Conservation (phyloP, 2,113 vertebrate genomes). For the Mobula hypostoma region DNA sequence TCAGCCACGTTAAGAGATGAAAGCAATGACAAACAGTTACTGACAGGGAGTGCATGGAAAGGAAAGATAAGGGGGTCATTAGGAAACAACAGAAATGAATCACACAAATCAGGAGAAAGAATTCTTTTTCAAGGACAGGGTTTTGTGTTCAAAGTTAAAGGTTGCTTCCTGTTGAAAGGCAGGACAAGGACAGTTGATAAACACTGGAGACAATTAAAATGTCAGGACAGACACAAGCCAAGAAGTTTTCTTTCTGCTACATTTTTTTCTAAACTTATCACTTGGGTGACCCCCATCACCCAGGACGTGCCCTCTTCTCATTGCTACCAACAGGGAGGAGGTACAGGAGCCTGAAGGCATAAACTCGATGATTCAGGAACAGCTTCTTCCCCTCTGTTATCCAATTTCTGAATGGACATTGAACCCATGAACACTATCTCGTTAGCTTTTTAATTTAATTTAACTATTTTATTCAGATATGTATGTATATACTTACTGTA, state of each 20-base stretch:
- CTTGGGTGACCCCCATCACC: too few species aligned
- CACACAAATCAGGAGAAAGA: neutral
- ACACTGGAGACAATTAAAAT: conserved; percentile 11
- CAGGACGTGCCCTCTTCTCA: too few species aligned
- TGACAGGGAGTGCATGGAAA: neutral
- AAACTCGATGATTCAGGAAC: too few species aligned
- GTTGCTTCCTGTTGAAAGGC: conserved; percentile 1
- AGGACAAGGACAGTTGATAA: neutral
- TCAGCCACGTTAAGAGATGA: neutral
- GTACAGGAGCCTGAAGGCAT: too few species aligned
- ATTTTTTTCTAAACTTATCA: neutral
- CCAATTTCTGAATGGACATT: too few species aligned
- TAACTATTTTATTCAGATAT: too few species aligned
- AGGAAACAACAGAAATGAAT: conserved; percentile 31
- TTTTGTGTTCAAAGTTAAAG: conserved; percentile 27
- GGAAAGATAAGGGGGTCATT: conserved; percentile 9
- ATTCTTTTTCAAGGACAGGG: conserved; percentile 12
- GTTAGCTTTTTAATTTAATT: too few species aligned
- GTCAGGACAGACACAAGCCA: neutral
- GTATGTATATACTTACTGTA: too few species aligned
- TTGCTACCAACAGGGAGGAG: too few species aligned
- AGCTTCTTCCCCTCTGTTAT: too few species aligned
- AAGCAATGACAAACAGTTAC: neutral
- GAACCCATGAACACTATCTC: too few species aligned
- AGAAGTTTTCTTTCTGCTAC: neutral